Evolutionary conservation across 2,113 vertebrate species (phyloP), one percentile per base, ranked within the genome.

Genomic region (Bolborhynchus lineola): DNA sequence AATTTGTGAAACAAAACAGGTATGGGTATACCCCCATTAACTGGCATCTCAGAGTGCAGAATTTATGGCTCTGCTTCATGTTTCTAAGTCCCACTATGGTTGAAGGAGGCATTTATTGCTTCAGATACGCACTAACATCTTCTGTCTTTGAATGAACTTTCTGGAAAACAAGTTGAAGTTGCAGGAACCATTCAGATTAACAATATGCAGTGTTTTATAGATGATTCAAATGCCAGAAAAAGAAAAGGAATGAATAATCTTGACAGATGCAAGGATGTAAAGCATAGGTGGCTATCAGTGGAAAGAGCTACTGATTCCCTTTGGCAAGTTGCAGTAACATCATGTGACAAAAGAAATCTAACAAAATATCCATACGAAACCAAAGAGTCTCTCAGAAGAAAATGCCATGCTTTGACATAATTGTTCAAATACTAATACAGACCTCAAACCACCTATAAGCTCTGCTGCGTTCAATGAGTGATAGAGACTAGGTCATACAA

Each of bases 1-100:
- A 95, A 25, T 93, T 74, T 89, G 80, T 86, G 41, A 94, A 83
- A 78, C 53, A 72, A 94, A 95, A 94, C 42, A 57, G 35, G n/a
- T 68, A 70, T 60, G 55, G 68, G 64, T 50, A 55, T 91, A 42
- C 25, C 57, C 6, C 7, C 39, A 69, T 63, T 82, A 50, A 68
- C 26, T 53, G 37, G 24, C 87, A 95, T 88, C 68, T 80, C 85
- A 46, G 50, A 64, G 21, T 16, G 24, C 33, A 95, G 37, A 60
- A 93, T 87, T 93, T 93, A 93, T 76, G 91, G 63, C 81, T 86
- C 65, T 92, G 44, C 70, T 52, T 87, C 25, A 13, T 10, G 28
- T 63, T 85, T 85, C 39, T 16, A 82, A 68, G 15, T 50, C 50
- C 35, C 41, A 10, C n/a, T 33, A 5, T 3, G 3, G 18, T 10